These are phyloP conservation scores for Eristalis tenax DNA, from an alignment of 2,888 invertebrate genomes.

Conservation along the genomic window DNA sequence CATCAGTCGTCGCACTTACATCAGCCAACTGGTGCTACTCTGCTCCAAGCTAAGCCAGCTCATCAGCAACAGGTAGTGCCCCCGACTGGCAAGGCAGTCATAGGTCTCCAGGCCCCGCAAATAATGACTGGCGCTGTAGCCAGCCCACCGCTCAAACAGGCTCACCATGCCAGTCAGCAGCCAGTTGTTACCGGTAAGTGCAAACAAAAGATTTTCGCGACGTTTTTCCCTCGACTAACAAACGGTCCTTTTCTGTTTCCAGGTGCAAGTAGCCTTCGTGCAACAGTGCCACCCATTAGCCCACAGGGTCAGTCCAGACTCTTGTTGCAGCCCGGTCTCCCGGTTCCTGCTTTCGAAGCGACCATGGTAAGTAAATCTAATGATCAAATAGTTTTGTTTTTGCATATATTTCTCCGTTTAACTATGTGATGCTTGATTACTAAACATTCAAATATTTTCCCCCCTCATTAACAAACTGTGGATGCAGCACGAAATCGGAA, in stretches of 20 bases:
- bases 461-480: slow-evolving; percentile 68
- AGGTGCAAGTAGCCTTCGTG: slow-evolving; percentile 82
- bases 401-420: background rate
- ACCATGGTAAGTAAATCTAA: slow-evolving; percentile 85
- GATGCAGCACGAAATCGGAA: slow-evolving; percentile 84
- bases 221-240: background rate
- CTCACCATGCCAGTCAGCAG: slow-evolving; percentile 81
- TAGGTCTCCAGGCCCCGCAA: slow-evolving; percentile 80
- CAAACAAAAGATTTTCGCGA: background rate
- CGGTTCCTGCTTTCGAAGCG: slow-evolving; percentile 85
- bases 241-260: slow-evolving; percentile 44
- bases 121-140: slow-evolving; percentile 83
- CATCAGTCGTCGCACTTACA: slow-evolving; percentile 75
- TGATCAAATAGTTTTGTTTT: background rate
- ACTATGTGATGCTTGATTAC: slow-evolving; percentile 6
- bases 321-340: slow-evolving; percentile 83
- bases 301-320: slow-evolving; percentile 84
- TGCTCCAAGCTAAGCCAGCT: slow-evolving; percentile 74
- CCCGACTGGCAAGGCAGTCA: slow-evolving; percentile 77
- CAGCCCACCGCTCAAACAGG: slow-evolving; percentile 83
- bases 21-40: slow-evolving; percentile 75
- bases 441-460: slow-evolving; percentile 40
- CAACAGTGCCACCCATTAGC: slow-evolving; percentile 84
- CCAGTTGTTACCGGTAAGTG: slow-evolving; percentile 81
- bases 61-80: slow-evolving; percentile 70